Base-by-base conservation (phyloP, 2,888 invertebrate species). In the Allacma fusca region DNA sequence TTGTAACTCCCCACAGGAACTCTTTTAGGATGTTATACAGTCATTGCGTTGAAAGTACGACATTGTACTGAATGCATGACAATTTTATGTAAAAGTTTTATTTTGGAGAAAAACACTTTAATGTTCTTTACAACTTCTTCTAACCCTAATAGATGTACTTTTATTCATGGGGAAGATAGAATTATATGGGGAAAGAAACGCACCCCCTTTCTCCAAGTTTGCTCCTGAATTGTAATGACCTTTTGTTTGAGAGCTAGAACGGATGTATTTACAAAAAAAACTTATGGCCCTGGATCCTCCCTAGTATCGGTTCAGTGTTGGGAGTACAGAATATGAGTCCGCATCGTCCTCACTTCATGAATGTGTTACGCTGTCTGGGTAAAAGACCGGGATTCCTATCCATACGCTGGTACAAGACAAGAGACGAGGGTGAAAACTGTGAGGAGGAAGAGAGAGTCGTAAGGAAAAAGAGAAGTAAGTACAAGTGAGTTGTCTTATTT, bases 161-260 rank as follows among this genome's bases (percentile, higher is more conserved):
- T 50, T 50, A 50, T 50, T 50, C 50, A 50, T 13, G 50, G 50
- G 50, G 50, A 50, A 50, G 50, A 34, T 34, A 50, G n/a, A 50
- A 50, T 19, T 50, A 16, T n/a, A 50, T 19, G 50, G 50, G 16
- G 34, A 34, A 34, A 34, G 9, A 50, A 16, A 50, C 9, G 50
- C 9, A 16, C 5, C 19, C 19, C 16, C 50, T 50, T 50, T 50
- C 50, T 50, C 50, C 50, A 50, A 50, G 19, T 50, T 50, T 50
- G 50, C 50, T 16, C 16, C n/a, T 50, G 1, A 9, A 2, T 12
- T 50, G 19, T 50, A 50, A 50, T 50, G 50, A 50, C 9, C n/a
- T 16, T 50, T 50, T 50, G n/a, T 50, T 50, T 1, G 19, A 16
- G 50, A 50, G 2, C 5, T 9, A 19, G 50, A 13, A 50, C n/a